A percentile compares a stretch with the other conserved stretches of the same genome.
These are phyloP conservation scores for Poecilia picta DNA, from an alignment of 2,797 vertebrate genomes.

Conservation along the genomic window DNA sequence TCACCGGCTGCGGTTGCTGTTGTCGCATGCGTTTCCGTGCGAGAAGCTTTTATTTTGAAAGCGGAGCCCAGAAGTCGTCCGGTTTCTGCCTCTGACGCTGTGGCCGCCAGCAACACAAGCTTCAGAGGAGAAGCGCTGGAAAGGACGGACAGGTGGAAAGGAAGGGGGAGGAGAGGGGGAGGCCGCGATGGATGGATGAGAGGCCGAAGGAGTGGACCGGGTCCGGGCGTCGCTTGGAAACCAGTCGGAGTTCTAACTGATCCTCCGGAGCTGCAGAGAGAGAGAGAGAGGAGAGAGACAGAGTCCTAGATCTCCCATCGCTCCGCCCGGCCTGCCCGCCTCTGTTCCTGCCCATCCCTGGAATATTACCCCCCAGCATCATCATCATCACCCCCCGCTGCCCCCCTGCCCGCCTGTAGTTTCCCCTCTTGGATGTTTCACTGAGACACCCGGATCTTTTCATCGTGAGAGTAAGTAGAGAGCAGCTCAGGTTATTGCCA, in stretches of 20 bases:
- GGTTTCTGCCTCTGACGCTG: background rate
- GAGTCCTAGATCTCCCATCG: background rate
- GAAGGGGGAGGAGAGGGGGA: no score
- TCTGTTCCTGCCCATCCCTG: conserved; percentile 20
- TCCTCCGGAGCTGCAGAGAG: conserved; percentile 13
- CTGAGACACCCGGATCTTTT: conserved; percentile 10
- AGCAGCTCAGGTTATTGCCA: conserved; percentile 5
- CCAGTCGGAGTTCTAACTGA: conserved; percentile 44
- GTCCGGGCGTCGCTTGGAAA: conserved; percentile 29
- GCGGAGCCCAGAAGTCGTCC: background rate
- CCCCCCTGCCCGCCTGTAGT: background rate
- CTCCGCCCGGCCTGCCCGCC: conserved; percentile 32
- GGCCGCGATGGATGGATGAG: conserved; percentile 55
- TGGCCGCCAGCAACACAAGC: conserved; percentile 12
- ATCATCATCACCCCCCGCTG: background rate
- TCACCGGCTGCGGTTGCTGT: background rate
- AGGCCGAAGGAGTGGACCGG: conserved; percentile 45
- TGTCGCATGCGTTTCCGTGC: background rate
- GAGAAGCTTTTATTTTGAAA: conserved; percentile 60
- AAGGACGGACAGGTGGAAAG: conserved; percentile 29
- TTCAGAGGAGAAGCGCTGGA: conserved; percentile 16
- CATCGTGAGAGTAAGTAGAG: conserved; percentile 42
- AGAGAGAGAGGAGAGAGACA: background rate
- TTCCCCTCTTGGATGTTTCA: background rate
- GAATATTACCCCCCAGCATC: conserved; percentile 14